Base-by-base conservation (phyloP, 2,113 vertebrate species). In the Clinocottus analis region DNA sequence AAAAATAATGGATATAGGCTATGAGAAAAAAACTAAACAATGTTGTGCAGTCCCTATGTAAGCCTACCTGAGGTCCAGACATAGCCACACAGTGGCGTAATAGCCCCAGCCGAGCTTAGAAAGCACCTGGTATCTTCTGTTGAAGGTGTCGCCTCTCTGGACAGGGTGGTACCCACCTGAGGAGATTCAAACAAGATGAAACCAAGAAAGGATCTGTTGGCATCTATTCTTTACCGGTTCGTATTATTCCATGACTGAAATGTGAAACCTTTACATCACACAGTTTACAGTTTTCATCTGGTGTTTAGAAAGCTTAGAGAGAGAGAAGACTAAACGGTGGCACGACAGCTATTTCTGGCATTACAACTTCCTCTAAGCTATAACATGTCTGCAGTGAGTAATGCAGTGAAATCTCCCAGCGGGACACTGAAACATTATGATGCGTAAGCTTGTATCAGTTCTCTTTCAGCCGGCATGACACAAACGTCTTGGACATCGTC, bases 81-180 rank as follows among this genome's bases (percentile, higher is more conserved):
- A 97, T 80, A 96, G 91, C 96, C 96, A 97, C 25, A 97, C 96
- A 0, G 96, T 97, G 59, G 96, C 94, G 78, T 96, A 97, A 80
- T 94, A 55, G 0, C 96, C 96, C 19, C 93, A 94, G 27, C 96
- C 96, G 5, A 97, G 93, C 74, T 95, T 93, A 7, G 68, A 83
- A 45, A 95, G 78, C 84, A 95, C 96, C 83, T 94, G 94, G 89
- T 96, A 97, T 72, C 29, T 92, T 1, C 41, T 85, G 86, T 96
- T 96, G 83, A 97, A 93, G 35, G 92, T 86, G 66, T 96, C 94
- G n/a, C 95, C 95, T 64, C 94, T 88, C 47, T 72, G 75, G 10
- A 91, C 85, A 0, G 91, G 93, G 62, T 95, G 93, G 88, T 95
- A 96, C 5, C 94, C 94, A 64, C 95, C 96, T 97, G 82, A 0